These are phyloP conservation scores for Diplosoma virens DNA, from an alignment of 23 tunicate genomes.

Conservation along the genomic window DNA sequence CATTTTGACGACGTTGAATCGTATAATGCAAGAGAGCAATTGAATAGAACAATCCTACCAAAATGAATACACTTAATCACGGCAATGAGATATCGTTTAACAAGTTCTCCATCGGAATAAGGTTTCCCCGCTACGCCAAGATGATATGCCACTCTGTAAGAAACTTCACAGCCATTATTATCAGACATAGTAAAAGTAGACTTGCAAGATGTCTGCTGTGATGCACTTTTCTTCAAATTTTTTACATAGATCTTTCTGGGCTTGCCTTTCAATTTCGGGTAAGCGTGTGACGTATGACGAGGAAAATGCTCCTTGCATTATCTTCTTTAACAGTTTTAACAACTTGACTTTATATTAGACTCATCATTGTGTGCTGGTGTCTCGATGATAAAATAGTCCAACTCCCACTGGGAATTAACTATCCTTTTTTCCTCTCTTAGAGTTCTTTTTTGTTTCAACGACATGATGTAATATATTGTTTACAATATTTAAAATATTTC, in stretches of 20 bases:
- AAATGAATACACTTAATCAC: conserved; percentile 32
- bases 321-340: conserved; percentile 1
- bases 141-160: conserved; percentile 36
- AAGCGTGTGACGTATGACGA: neutral
- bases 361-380: conserved; percentile 20
- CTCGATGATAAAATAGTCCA: conserved; percentile 21
- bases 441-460: no score
- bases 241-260: conserved; percentile 7
- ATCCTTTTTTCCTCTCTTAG: no score
- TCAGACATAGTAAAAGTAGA: no score
- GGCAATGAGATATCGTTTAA: neutral
- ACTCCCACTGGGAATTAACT: no score
- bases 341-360: conserved; percentile 27
- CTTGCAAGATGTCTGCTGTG: no score
- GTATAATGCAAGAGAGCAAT: no score
- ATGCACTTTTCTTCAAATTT: no score
- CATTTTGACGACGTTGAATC: conserved; percentile 7
- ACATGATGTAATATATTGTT: no score
- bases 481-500: no score
- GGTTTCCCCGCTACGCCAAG: conserved; percentile 23
- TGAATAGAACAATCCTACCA: no score
- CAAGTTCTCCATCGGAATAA: neutral
- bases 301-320: conserved; percentile 10
- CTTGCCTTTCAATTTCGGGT: neutral
- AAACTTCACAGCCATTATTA: conserved; percentile 27